A percentile compares a stretch with the other conserved stretches of the same genome.
Conservation (phyloP, 2,888 invertebrate genomes). For the Noctua comes region DNA sequence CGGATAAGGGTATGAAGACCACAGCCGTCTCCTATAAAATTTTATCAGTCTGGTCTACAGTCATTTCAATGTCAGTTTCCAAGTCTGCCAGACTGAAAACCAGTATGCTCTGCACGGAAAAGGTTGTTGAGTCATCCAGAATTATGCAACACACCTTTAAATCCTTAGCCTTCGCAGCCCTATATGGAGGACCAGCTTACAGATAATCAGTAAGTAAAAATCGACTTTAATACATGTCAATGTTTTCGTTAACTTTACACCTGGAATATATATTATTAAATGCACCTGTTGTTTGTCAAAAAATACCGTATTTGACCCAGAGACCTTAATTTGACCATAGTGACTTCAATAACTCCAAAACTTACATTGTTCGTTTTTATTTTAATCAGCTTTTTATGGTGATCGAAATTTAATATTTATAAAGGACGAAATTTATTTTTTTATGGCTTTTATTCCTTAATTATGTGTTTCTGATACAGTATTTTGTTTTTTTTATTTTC, state of each 20-base stretch:
- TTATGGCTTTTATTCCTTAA: conserved; percentile 2
- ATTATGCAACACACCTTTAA: conserved; percentile 46
- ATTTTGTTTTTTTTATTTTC: conserved; percentile 14
- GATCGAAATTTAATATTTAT: conserved; percentile 32
- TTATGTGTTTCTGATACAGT: conserved; percentile 15
- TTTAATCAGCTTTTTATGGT: conserved; percentile 30
- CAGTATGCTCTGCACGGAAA: background rate
- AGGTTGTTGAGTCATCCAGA: conserved; percentile 1
- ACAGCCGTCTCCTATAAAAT: background rate
- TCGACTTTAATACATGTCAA: conserved; percentile 29
- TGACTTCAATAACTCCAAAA: conserved; percentile 34
- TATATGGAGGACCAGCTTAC: conserved; percentile 16
- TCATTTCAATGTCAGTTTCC: background rate
- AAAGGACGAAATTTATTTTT: conserved; percentile 14
- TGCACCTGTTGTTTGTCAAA: conserved; percentile 66
- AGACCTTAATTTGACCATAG: conserved; percentile 59
- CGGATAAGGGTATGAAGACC: background rate
- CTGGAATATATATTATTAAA: conserved; percentile 47
- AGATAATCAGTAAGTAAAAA: conserved; percentile 42
- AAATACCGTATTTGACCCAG: conserved; percentile 59
- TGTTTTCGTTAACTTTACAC: conserved; percentile 40
- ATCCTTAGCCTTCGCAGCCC: background rate
- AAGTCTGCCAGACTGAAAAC: background rate
- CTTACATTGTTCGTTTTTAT: conserved; percentile 27
- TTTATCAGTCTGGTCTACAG: background rate